Conservation (phyloP, 2,888 invertebrate species). For the Protonemura montana region DNA sequence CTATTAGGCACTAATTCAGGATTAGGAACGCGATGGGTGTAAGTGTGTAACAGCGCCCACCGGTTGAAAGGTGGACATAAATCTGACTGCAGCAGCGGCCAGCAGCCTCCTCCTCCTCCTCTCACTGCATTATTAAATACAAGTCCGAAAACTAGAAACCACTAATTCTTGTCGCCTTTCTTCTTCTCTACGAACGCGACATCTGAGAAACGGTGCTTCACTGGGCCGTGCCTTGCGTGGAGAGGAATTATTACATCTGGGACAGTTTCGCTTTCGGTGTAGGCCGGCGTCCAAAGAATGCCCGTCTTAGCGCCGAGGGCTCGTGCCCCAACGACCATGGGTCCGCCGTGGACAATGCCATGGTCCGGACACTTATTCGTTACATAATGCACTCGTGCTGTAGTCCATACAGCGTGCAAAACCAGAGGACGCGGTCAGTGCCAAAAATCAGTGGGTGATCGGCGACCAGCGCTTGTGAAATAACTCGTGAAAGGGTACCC, state of each 20-base stretch:
- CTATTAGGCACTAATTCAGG: background rate
- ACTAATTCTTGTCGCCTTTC: conserved; percentile 20
- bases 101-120: too few species aligned
- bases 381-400: too few species aligned
- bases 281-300: background rate
- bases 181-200: conserved; percentile 20
- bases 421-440: too few species aligned
- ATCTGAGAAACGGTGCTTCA: too few species aligned
- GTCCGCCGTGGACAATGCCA: background rate
- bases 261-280: conserved; percentile 19
- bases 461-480: too few species aligned
- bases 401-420: too few species aligned
- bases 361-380: too few species aligned
- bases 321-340: conserved; percentile 7
- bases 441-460: too few species aligned
- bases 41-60: conserved; percentile 15
- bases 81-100: conserved; percentile 13
- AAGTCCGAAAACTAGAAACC: conserved; percentile 33
- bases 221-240: background rate
- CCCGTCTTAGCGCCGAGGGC: background rate
- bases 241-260: background rate
- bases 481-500: too few species aligned
- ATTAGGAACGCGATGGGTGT: conserved; percentile 1
- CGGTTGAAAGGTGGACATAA: background rate
- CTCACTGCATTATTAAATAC: background rate